phyloP scores from a whole-genome alignment of 2,888 invertebrate species.

The Ormyrus labotus region DNA sequence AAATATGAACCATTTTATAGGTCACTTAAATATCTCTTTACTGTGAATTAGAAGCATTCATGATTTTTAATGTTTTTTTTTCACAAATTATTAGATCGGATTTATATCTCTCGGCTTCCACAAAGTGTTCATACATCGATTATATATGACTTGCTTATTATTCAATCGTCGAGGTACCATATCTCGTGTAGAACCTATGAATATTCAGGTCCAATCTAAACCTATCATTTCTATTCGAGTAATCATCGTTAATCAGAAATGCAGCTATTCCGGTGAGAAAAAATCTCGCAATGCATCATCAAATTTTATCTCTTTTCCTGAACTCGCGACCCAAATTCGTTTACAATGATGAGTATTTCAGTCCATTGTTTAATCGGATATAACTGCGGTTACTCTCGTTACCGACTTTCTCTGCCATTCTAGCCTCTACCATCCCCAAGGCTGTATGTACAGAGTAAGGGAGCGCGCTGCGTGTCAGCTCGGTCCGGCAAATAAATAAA shows the following conservation, averaged over 20 bases:
- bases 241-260: no score
- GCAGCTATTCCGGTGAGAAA: background rate
- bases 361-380: conserved; percentile 51
- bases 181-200: background rate
- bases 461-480: background rate
- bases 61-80: no score
- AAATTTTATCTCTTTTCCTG: conserved; percentile 14
- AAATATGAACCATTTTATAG: no score
- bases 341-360: conserved; percentile 49
- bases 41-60: no score
- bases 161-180: background rate
- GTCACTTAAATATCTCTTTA: no score
- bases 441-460: no score
- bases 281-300: conserved; percentile 48
- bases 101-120: no score
- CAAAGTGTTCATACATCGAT: no score
- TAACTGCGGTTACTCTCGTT: conserved; percentile 2
- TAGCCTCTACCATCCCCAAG: background rate
- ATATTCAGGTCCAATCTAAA: background rate
- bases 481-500: conserved; percentile 69
- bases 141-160: background rate
- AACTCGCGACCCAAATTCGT: conserved; percentile 41
- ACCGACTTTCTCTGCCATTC: conserved; percentile 5
- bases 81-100: no score
- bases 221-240: background rate